phyloP scores from a whole-genome alignment of 2,113 vertebrate species.

The Caracal caracal region DNA sequence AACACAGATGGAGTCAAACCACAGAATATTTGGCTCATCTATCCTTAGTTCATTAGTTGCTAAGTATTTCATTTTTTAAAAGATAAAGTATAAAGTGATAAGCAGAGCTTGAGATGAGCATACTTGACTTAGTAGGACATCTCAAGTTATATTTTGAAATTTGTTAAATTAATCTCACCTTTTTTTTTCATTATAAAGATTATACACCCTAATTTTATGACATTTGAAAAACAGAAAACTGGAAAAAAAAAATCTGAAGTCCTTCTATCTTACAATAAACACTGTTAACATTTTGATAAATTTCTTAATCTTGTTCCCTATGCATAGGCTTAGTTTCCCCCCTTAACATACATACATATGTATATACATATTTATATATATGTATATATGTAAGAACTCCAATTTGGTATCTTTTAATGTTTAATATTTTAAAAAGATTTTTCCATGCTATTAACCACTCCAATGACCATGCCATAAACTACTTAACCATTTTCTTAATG shows the following conservation, averaged over 20 bases:
- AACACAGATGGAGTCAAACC: slow-evolving; percentile 38
- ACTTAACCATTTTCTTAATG: not conserved
- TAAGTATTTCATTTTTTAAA: not conserved
- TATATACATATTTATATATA: too few relatives aligned
- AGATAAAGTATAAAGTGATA: not conserved
- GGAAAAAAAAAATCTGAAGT: not conserved
- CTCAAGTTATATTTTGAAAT: slow-evolving; percentile 14
- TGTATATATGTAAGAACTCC: not conserved
- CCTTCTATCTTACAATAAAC: not conserved
- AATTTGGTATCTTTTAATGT: not conserved
- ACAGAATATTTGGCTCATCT: not conserved
- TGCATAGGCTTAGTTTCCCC: not conserved
- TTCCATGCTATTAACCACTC: not conserved
- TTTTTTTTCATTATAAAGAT: not conserved
- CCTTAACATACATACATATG: not conserved
- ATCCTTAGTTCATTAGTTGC: not conserved
- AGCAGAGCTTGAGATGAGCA: not conserved
- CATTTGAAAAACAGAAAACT: slow-evolving; percentile 6
- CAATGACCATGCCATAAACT: not conserved
- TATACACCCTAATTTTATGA: slow-evolving; percentile 19
- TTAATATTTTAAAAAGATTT: slow-evolving; percentile 1
- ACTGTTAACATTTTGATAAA: not conserved
- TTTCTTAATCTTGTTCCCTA: slow-evolving; percentile 35
- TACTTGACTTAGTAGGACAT: not conserved
- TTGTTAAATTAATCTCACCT: not conserved